Conservation (phyloP, 2,797 vertebrate species). For the Bradypus variegatus region DNA sequence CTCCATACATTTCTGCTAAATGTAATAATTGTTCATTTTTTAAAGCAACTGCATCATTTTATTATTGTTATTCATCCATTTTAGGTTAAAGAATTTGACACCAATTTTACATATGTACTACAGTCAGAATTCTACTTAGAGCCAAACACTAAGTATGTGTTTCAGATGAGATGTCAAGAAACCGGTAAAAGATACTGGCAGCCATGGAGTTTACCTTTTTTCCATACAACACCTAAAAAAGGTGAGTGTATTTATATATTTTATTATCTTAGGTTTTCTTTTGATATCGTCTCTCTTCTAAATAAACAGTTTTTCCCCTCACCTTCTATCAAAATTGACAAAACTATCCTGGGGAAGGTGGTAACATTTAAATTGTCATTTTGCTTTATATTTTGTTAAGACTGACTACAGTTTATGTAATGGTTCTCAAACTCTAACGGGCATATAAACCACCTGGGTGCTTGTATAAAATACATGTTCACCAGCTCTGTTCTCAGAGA, state of each 20-base stretch:
- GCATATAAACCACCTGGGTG: neutral
- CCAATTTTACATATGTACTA: rapidly evolving
- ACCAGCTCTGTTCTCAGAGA: neutral
- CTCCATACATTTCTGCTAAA: neutral
- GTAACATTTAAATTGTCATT: neutral
- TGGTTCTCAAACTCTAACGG: neutral
- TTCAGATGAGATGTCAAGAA: conserved; percentile 78
- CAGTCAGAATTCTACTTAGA: conserved; percentile 67
- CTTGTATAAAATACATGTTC: neutral
- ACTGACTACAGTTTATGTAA: neutral
- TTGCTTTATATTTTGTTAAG: conserved; percentile 10
- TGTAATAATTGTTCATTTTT: conserved; percentile 3
- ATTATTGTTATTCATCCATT: neutral
- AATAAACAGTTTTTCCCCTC: neutral
- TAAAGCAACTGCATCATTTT: neutral
- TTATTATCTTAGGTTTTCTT: neutral
- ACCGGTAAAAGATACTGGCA: conserved; percentile 77
- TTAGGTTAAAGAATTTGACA: conserved; percentile 65
- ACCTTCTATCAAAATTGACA: neutral
- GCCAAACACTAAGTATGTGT: conserved; percentile 75
- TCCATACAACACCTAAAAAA: conserved; percentile 76
- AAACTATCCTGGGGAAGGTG: neutral
- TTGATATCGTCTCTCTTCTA: neutral
- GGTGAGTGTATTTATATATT: conserved; percentile 68
- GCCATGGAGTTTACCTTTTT: conserved; percentile 78